Evolutionary conservation across 2,888 invertebrate species (phyloP).

Genomic region (Mythimna ferrago): DNA sequence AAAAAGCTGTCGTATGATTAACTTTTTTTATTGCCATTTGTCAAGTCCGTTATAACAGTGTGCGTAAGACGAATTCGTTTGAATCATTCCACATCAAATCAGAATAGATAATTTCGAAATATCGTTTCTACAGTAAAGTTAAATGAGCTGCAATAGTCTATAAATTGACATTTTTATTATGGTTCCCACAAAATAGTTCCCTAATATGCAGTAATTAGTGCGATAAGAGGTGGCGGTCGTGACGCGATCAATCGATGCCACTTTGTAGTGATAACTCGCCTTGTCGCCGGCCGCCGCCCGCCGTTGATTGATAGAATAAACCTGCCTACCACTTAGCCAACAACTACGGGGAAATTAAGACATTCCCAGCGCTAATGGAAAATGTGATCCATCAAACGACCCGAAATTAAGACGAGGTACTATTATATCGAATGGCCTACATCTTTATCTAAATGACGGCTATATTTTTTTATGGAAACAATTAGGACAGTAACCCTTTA

Average conservation of each 20-base stretch:
- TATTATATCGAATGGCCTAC: slow-evolving; percentile 67
- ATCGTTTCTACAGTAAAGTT: slow-evolving; percentile 36
- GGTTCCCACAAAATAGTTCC: slow-evolving; percentile 68
- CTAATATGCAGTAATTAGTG: slow-evolving; percentile 73
- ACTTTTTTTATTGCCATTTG: slow-evolving; percentile 67
- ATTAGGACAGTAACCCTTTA: slow-evolving; percentile 71
- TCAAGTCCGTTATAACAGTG: slow-evolving; percentile 57
- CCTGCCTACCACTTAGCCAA: slow-evolving; percentile 80
- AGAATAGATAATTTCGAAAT: slow-evolving; percentile 42
- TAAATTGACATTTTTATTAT: slow-evolving; percentile 60
- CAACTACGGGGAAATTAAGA: slow-evolving; percentile 83
- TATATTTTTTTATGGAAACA: slow-evolving; percentile 79
- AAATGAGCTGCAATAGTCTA: slow-evolving; percentile 43
- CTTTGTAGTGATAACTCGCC: slow-evolving; percentile 80
- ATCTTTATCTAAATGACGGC: slow-evolving; percentile 80
- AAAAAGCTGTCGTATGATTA: slow-evolving; percentile 72
- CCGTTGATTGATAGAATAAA: slow-evolving; percentile 83
- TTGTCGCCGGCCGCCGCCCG: slow-evolving; percentile 68
- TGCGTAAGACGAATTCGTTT: slow-evolving; percentile 52
- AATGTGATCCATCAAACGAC: slow-evolving; percentile 83
- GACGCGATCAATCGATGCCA: slow-evolving; percentile 85
- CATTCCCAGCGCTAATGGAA: slow-evolving; percentile 83
- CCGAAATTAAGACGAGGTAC: slow-evolving; percentile 79
- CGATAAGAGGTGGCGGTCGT: slow-evolving; percentile 82
- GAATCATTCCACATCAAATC: slow-evolving; percentile 42